Evolutionary conservation across 2,888 invertebrate genomes (phyloP).

Genomic region (Pyrrhia umbra): DNA sequence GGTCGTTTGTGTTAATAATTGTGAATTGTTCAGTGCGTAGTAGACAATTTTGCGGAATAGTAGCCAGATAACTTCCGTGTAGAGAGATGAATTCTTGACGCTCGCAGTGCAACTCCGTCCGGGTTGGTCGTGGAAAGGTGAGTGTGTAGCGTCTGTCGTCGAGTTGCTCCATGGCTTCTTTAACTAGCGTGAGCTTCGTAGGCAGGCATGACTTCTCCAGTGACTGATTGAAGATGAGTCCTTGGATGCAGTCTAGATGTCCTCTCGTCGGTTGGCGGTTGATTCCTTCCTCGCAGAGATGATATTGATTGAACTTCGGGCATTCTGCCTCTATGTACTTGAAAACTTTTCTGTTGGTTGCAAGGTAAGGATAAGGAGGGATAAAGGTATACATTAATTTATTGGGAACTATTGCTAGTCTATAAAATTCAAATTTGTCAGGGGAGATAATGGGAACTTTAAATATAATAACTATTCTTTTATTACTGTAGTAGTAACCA

Average conservation of each 20-base stretch:
- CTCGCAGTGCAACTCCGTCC: slow-evolving; percentile 1
- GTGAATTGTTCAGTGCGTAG: neutral
- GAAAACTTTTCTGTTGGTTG: neutral
- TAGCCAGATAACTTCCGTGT: slow-evolving; percentile 5
- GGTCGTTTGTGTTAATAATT: neutral
- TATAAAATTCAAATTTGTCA: neutral
- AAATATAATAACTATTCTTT: slow-evolving; percentile 1
- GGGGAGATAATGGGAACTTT: slow-evolving; percentile 1
- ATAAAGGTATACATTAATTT: slow-evolving; percentile 3
- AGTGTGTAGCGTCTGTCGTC: slow-evolving; percentile 9
- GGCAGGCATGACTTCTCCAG: slow-evolving; percentile 1
- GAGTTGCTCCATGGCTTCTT: slow-evolving; percentile 5
- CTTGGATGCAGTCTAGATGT: slow-evolving; percentile 12
- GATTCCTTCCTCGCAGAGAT: slow-evolving; percentile 1
- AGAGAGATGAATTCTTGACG: slow-evolving; percentile 6
- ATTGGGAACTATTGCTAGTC: no score
- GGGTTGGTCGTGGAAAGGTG: slow-evolving; percentile 1
- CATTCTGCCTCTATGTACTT: slow-evolving; percentile 8
- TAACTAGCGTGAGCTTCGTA: slow-evolving; percentile 1
- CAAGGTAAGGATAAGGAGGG: slow-evolving; percentile 8
- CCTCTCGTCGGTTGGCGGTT: neutral
- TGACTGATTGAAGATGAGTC: neutral
- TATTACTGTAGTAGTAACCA: neutral
- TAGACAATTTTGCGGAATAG: slow-evolving; percentile 1
- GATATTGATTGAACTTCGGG: neutral